Evolutionary conservation across 2,113 vertebrate species (phyloP).

Genomic region (Antechinus stuartii): DNA sequence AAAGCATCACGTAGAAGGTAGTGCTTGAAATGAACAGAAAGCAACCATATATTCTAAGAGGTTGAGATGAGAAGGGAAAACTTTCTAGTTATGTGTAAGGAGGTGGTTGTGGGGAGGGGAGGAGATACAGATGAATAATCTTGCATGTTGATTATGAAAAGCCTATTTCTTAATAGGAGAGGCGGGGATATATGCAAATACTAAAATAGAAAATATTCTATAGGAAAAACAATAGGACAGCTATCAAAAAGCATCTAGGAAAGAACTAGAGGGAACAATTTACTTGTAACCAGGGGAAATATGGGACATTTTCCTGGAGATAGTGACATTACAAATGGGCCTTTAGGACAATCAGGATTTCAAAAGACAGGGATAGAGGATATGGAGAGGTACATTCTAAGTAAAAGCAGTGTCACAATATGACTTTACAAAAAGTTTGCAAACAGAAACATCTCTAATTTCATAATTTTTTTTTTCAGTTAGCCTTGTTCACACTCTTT

Average conservation of each 20-base stretch:
- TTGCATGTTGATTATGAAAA: neutral
- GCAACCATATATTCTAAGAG: neutral
- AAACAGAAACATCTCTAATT: neutral
- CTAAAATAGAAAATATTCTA: neutral
- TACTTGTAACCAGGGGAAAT: neutral
- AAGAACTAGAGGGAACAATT: neutral
- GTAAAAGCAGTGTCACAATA: neutral
- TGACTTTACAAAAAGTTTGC: neutral
- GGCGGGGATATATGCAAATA: neutral
- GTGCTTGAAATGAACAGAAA: neutral
- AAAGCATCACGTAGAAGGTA: neutral
- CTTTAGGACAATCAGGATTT: neutral
- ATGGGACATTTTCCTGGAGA: neutral
- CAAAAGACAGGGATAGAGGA: neutral
- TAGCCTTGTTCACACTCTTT: neutral
- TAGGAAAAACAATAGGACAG: neutral
- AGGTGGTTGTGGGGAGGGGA: neutral
- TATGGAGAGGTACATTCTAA: neutral
- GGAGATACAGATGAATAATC: neutral
- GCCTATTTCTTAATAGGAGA: neutral
- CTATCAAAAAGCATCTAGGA: neutral
- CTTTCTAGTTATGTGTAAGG: neutral
- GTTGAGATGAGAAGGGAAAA: neutral
- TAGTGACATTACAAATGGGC: neutral
- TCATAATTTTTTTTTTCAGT: neutral